phyloP scores from a whole-genome alignment of 2,113 vertebrate species.

The Serinus canaria region DNA sequence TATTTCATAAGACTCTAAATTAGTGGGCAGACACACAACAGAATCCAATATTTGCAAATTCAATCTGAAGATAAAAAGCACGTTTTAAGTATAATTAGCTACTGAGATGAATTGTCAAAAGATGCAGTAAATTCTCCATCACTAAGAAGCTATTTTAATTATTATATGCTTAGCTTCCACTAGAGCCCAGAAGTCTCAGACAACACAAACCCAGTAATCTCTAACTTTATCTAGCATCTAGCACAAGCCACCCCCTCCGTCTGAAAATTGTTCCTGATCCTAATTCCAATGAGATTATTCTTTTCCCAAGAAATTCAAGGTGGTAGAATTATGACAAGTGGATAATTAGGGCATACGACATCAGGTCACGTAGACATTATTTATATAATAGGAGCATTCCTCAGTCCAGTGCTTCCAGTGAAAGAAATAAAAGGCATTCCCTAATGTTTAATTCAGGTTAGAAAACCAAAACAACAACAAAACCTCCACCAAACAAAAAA shows the following conservation, averaged over 20 bases:
- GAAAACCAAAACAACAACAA: not conserved
- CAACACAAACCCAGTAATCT: not conserved
- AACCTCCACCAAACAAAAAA: not conserved
- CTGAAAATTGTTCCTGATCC: not conserved
- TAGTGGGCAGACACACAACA: conserved; percentile 32
- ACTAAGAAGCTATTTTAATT: conserved; percentile 38
- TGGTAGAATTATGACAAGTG: not conserved
- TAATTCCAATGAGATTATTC: not conserved
- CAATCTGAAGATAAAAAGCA: conserved; percentile 47
- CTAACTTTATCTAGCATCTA: not conserved
- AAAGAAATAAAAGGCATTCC: not conserved
- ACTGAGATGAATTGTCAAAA: conserved; percentile 27
- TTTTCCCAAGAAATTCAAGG: not conserved
- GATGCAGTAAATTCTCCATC: conserved; percentile 37
- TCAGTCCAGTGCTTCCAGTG: not conserved
- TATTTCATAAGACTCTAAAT: conserved; percentile 38
- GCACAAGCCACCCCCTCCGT: not conserved
- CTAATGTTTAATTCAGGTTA: not conserved
- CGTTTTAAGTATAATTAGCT: conserved; percentile 28
- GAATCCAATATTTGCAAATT: conserved; percentile 41
- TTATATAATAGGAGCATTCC: not conserved
- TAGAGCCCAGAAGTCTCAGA: not conserved
- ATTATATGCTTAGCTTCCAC: not conserved
- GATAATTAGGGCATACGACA: not conserved
- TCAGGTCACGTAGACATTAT: not conserved